phyloP scores from a whole-genome alignment of 2,113 vertebrate genomes.

The Alethe castanea region DNA sequence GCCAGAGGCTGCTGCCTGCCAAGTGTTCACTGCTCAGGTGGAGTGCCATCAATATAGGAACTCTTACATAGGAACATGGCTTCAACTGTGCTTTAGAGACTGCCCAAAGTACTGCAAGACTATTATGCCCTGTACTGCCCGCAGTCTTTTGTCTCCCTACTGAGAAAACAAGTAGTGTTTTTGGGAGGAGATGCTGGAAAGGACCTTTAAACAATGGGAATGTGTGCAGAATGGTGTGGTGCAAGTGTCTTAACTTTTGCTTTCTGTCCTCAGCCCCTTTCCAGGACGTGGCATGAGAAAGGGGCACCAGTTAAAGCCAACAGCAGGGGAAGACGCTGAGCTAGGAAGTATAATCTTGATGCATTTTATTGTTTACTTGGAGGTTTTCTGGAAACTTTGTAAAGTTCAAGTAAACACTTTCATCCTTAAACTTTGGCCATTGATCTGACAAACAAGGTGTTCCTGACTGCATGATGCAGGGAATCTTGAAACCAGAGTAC shows the following conservation, averaged over 20 bases:
- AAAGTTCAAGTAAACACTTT: neutral
- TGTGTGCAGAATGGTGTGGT: neutral
- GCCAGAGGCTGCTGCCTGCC: neutral
- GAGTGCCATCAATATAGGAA: rapidly evolving
- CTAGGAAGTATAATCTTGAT: neutral
- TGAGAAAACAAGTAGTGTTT: neutral
- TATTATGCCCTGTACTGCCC: neutral
- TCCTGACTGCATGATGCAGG: neutral
- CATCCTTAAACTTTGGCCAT: neutral
- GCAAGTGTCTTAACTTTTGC: neutral
- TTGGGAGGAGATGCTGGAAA: neutral
- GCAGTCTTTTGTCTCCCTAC: neutral
- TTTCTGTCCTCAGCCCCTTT: neutral
- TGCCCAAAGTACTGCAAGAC: neutral
- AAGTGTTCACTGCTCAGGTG: rapidly evolving
- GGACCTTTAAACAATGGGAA: neutral
- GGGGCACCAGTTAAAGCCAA: neutral
- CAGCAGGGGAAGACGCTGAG: neutral
- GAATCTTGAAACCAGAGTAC: neutral
- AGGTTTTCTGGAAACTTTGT: neutral
- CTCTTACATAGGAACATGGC: rapidly evolving
- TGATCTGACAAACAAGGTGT: neutral
- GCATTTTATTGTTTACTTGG: neutral
- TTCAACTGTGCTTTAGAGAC: neutral
- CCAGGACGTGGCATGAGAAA: neutral